Base-by-base conservation (phyloP, 2,888 invertebrate genomes). In the Meloe dianella region DNA sequence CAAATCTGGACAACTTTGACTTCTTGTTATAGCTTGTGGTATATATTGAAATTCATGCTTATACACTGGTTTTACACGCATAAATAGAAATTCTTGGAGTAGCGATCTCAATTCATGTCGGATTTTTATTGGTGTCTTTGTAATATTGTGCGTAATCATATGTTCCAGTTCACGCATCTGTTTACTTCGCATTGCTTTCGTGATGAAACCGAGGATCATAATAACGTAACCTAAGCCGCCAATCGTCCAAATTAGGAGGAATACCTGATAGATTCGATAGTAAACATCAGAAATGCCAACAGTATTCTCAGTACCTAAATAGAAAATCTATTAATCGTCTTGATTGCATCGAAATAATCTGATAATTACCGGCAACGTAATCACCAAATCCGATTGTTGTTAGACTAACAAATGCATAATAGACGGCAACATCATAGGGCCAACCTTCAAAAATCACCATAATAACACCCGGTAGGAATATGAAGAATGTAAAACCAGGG, bases 311-410 rank as follows among this genome's bases (percentile, higher is more conserved):
- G 75, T 75, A 64, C 81, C 82, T 82, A 63, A 54, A 72, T 73
- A 71, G 63, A 64, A 67, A 69, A 71, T 69, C 67, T 12, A 17
- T 62, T 32, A 41, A 27, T 41, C 38, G 12, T 35, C 17, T 3
- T 54, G 54, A 51, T n/a, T 1, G 9, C 32, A 12, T 61, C 9
- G 2, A 59, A 47, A 22, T 9, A 38, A 41, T 22, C 17, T 8
- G 29, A 51, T 59, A 62, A 75, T 77, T 84, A 93, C 94, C 93
- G 82, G 96, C 95, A 32, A 96, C 95, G 79, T 90, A 90, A 82
- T 96, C 96, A n/a, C 96, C 96, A 82, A 96, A 96, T 47, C 96
- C 96, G 72, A 96, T 96, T 4, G 95, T 95, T 2, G 94, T 92
- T 12, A 94, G 86, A 0, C 94, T 94, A 14, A 95, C 93, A 80